Evolutionary conservation across 2,888 invertebrate species (phyloP), one percentile per base, ranked within the genome.

Genomic region (Campoplex nolae): DNA sequence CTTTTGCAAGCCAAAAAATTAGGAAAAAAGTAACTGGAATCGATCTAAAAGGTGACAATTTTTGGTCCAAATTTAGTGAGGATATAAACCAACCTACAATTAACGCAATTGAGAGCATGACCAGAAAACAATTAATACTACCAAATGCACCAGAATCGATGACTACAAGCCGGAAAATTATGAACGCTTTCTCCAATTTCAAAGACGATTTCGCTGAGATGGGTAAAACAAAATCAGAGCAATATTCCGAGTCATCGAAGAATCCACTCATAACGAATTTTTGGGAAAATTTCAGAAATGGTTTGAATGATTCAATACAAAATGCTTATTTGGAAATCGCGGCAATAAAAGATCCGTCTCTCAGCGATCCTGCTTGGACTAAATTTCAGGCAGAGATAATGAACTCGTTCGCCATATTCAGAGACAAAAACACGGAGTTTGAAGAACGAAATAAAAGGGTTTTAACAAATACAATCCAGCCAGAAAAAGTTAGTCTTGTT

Each of bases 61-160:
- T 68, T 45, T 84, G 84, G 79, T 11, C 23, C 7, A 58, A 74
- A 23, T 74, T 84, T n/a, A 35, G 45, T n/a, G 48, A 75, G 28
- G 42, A 56, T 28, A 4, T 84, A 16, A 84, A 84, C 35, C 38
- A 79, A 58, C 74, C 79, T 38, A 74, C 79, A 48, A 74, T 16
- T 18, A 62, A 16, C 4, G 67, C 79, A 38, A 58, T 54, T 8
- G 74, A 58, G 23, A 38, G 32, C 4, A 54, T 75, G 28, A 79
- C 74, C 2, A 48, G 56, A 2, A 84, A 79, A 38, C 65, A 23
- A 35, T 48, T 74, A n/a, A n/a, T n/a, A 11, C 23, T 28, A n/a
- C 83, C 83, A 3, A 89, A 86, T 8, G 90, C 88, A 83, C 88
- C 88, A 35, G 86, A 86, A 0, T 90, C 89, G 90, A 56, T 65